Conservation (phyloP, 1,140 invertebrate species). For the Zaprionus tsacasi region DNA sequence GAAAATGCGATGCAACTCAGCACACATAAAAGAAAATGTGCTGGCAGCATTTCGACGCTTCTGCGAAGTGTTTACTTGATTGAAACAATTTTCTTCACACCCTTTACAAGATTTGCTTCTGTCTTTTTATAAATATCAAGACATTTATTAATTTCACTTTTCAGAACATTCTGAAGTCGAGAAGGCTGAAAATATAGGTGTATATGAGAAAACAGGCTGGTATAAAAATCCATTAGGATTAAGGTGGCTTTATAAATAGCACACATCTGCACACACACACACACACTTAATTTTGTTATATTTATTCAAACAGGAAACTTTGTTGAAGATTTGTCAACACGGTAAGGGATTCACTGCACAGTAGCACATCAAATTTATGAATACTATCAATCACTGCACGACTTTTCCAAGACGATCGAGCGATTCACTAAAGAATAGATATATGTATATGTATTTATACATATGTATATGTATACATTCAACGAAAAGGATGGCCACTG, state of each 20-base stretch:
- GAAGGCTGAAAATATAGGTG: conserved; percentile 62
- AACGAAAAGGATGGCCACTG: conserved; percentile 5
- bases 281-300: conserved; percentile 31
- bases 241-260: conserved; percentile 73
- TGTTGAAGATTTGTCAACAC: conserved; percentile 15
- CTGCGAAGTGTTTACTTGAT: conserved; percentile 37
- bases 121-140: conserved; percentile 69
- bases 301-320: conserved; percentile 1
- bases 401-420: not conserved
- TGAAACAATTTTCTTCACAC: conserved; percentile 45
- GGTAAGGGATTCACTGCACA: conserved; percentile 13
- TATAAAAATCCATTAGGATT: conserved; percentile 67
- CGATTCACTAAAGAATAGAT: not conserved
- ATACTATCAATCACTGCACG: conserved; percentile 23
- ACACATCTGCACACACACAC: conserved; percentile 27
- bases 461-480: not conserved
- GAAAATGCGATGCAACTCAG: conserved; percentile 64
- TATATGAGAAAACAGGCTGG: conserved; percentile 31
- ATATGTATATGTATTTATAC: conserved; percentile 22
- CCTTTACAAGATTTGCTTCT: conserved; percentile 49
- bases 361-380: not conserved
- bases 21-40: conserved; percentile 68
- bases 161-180: conserved; percentile 54
- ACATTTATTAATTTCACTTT: conserved; percentile 60
- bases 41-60: conserved; percentile 63